Evolutionary conservation across 2,797 vertebrate species (phyloP).

Genomic region (Synanceia verrucosa): DNA sequence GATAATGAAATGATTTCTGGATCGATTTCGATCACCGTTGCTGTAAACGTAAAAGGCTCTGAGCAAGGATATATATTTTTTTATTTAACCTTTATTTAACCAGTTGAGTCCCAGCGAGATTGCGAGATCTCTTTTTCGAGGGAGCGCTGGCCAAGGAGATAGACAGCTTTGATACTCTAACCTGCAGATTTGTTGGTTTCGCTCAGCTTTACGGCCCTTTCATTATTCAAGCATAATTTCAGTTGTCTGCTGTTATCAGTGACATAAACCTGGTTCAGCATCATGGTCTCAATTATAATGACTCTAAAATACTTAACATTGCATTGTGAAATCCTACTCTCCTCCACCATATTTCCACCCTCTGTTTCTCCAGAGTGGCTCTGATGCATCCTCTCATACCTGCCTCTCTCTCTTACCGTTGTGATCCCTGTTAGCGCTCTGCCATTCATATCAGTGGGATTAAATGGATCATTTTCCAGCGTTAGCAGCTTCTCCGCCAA

Average conservation of each 20-base stretch:
- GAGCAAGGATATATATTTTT: too few species aligned
- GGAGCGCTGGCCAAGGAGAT: too few species aligned
- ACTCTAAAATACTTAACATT: neutral
- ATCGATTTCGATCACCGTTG: neutral
- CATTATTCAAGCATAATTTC: neutral
- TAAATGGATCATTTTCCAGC: conserved; percentile 74
- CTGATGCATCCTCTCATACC: conserved; percentile 56
- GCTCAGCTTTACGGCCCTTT: neutral
- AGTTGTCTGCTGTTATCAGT: neutral
- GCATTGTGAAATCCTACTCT: neutral
- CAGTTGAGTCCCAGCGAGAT: too few species aligned
- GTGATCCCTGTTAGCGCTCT: conserved; percentile 54
- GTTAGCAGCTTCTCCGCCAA: conserved; percentile 72
- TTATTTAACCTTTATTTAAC: too few species aligned
- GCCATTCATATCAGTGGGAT: conserved; percentile 73
- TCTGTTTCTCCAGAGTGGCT: conserved; percentile 26
- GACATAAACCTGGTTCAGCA: neutral
- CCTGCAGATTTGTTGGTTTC: neutral
- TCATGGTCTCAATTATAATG: neutral
- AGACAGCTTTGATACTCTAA: neutral
- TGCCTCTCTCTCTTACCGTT: conserved; percentile 63
- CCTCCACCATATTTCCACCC: conserved; percentile 26
- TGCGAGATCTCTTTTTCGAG: too few species aligned
- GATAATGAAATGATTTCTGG: neutral
- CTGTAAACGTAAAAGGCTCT: neutral